Percentiles rank a stretch among this genome's conserved stretches.
Conservation (phyloP, 2,113 vertebrate species). For the Hyperoodon ampullatus region DNA sequence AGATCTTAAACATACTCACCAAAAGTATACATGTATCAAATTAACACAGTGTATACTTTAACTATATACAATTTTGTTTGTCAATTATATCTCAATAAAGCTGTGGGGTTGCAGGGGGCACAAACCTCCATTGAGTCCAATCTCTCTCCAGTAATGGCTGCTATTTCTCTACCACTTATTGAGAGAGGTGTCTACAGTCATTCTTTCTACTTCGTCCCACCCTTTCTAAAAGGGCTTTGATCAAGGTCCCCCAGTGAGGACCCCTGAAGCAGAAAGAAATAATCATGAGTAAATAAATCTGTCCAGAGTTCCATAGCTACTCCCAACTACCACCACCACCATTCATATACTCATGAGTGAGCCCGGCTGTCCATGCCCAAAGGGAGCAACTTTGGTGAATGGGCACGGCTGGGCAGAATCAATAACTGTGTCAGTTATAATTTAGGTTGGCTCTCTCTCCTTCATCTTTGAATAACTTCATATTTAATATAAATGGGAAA, state of each 20-base stretch:
- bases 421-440: not conserved
- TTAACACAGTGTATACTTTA: not conserved
- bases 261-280: not conserved
- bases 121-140: not conserved
- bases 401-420: not conserved
- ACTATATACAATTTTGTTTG: not conserved
- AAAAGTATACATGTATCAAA: not conserved
- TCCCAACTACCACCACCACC: not conserved
- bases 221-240: not conserved
- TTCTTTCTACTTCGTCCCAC: not conserved
- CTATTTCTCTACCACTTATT: not conserved
- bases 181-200: not conserved
- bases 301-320: not conserved
- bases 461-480: not conserved
- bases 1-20: not conserved
- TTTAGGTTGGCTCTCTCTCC: not conserved
- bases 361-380: not conserved
- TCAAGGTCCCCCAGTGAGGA: not conserved
- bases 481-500: conserved; percentile 41
- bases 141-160: not conserved
- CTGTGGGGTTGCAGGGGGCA: not conserved
- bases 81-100: not conserved
- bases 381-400: not conserved
- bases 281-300: not conserved
- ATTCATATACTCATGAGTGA: not conserved